A percentile compares a stretch with the other conserved stretches of the same genome.
These are phyloP conservation scores for Stegostoma tigrinum DNA, from an alignment of 2,113 vertebrate genomes.

Conservation along the genomic window DNA sequence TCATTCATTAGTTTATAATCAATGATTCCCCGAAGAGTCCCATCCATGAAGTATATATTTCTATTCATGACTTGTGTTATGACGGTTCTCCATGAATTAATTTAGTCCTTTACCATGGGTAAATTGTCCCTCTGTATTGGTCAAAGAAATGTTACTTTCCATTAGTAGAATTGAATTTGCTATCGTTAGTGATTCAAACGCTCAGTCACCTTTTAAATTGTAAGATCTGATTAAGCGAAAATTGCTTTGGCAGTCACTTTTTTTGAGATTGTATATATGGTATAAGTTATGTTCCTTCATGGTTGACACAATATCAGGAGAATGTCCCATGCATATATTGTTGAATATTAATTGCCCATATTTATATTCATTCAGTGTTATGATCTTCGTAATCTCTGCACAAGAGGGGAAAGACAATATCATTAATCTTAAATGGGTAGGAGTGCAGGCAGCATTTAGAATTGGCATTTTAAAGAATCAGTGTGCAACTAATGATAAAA, in stretches of 20 bases:
- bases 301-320: not conserved
- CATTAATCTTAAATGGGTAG: not conserved
- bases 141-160: not conserved
- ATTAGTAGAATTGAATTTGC: not conserved
- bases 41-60: not conserved
- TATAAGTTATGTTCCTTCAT: not conserved
- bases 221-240: not conserved
- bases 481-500: not conserved
- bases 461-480: not conserved
- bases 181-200: not conserved
- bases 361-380: not conserved
- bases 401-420: not conserved
- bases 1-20: not conserved
- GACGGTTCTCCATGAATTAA: not conserved
- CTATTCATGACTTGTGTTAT: conserved; percentile 11
- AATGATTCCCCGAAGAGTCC: not conserved
- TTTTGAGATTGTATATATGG: not conserved
- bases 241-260: not conserved
- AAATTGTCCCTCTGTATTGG: not conserved
- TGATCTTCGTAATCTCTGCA: not conserved
- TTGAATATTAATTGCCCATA: not conserved
- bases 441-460: not conserved
- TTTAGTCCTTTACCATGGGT: not conserved
- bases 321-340: not conserved
- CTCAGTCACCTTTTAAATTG: not conserved